Evolutionary conservation across 2,113 vertebrate species (phyloP).

Genomic region (Bucco capensis): DNA sequence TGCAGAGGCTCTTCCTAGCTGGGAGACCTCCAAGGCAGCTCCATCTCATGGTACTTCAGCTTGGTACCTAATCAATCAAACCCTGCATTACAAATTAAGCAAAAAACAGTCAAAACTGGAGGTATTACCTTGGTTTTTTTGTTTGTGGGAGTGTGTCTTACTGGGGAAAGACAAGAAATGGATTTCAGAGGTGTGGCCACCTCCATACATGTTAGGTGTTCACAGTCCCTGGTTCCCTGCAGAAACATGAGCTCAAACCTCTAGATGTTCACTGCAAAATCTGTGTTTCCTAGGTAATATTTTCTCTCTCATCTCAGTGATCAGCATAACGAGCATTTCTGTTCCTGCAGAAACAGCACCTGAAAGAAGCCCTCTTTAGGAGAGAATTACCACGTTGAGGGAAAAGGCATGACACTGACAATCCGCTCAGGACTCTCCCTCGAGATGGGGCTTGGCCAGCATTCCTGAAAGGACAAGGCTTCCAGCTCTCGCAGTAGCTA

Average conservation of each 20-base stretch:
- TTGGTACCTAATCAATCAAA: background rate
- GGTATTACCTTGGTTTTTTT: too few relatives aligned
- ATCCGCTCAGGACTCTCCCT: background rate
- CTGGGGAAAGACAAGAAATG: background rate
- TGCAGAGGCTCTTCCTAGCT: background rate
- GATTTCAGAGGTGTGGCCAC: background rate
- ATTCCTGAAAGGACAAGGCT: constrained; percentile 14
- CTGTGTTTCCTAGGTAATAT: constrained; percentile 21
- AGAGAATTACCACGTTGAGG: background rate
- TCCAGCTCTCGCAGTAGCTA: background rate
- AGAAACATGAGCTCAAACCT: background rate
- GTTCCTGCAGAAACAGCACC: constrained; percentile 17
- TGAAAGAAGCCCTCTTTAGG: background rate
- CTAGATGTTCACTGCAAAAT: background rate
- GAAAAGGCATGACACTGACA: constrained; percentile 11
- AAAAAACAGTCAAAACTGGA: background rate
- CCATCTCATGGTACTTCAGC: background rate
- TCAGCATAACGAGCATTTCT: constrained; percentile 17
- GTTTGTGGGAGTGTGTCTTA: background rate
- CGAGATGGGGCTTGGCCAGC: background rate
- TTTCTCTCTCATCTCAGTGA: constrained; percentile 9
- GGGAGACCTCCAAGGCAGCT: background rate
- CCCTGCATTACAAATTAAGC: background rate
- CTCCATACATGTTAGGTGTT: fast-evolving
- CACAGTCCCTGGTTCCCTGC: background rate